Evolutionary conservation across 2,797 vertebrate species (phyloP), one percentile per base, ranked within the genome.

Genomic region (Chanos chanos): DNA sequence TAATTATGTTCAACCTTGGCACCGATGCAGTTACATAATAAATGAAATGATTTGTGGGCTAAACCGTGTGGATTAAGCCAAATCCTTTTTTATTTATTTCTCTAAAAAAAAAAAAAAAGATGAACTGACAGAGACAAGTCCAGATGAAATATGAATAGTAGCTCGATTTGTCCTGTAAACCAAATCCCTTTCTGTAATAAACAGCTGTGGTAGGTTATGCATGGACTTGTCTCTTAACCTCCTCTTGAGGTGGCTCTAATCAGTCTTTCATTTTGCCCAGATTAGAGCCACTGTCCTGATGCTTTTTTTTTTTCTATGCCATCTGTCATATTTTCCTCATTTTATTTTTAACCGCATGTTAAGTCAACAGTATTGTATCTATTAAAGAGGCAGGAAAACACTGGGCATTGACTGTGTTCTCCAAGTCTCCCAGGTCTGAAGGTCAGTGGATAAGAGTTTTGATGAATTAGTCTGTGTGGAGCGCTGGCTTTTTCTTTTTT

Each of bases 161-260:
- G 77, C 30, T 25, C 4, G 27, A 24, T 36, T 54, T 44, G 19
- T 60, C 75, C 80, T 30, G 49, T 56, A 68, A 70, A 63, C 51
- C 64, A 81, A 54, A 87, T 87, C 86, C 83, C 77, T 50, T 37
- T 67, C 56, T 73, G 79, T 84, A 78, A 79, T 71, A 76, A 87
- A 78, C 86, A 85, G 77, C 82, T 88, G 85, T 80, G 76, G 67
- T 3, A 54, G 74, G 77, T 87, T 83, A 83, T 60, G 61, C 70
- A 68, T 78, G 85, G 72, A 75, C 78, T 72, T 75, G 64, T 76
- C 77, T 72, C 72, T 81, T 78, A 84, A 86, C 79, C 82, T 82
- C 74, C 73, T 5, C 74, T 68, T 74, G 78, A 69, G 39, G 7
- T 21, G 71, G 62, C 66, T 79, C 64, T 79, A 84, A 77, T 85